Evolutionary conservation across 2,888 invertebrate genomes (phyloP).

Genomic region (Thymelicus lineola): DNA sequence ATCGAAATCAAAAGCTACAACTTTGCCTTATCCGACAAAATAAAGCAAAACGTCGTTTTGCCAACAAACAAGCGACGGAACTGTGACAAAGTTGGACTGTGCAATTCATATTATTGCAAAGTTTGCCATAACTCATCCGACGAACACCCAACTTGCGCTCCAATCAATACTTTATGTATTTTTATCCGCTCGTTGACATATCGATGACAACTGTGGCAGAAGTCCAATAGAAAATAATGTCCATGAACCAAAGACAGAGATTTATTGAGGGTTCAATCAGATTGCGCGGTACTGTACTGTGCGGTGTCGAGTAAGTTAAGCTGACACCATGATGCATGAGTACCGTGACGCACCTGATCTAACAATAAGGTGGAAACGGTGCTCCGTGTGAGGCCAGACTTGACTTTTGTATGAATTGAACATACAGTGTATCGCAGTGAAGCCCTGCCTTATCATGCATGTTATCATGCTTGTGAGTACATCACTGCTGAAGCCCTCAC

Average conservation of each 20-base stretch:
- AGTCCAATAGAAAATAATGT: constrained; percentile 15
- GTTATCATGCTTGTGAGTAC: too few species aligned
- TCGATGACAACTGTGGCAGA: constrained; percentile 22
- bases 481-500: too few species aligned
- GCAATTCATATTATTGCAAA: constrained; percentile 35
- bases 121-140: constrained; percentile 26
- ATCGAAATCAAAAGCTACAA: constrained; percentile 4
- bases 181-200: constrained; percentile 24
- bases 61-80: constrained; percentile 19
- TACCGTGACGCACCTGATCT: too few species aligned
- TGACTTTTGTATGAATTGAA: too few species aligned
- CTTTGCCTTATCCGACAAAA: constrained; percentile 1
- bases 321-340: too few species aligned
- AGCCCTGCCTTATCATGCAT: too few species aligned
- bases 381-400: too few species aligned
- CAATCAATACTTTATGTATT: constrained; percentile 23
- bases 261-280: neutral
- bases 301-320: too few species aligned
- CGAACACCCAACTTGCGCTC: constrained; percentile 25
- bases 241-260: constrained; percentile 3
- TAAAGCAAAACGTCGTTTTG: constrained; percentile 12
- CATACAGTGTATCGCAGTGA: too few species aligned
- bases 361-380: too few species aligned
- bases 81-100: constrained; percentile 28
- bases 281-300: too few species aligned